Evolutionary conservation across 2,797 vertebrate species (phyloP).

Genomic region (Phaenicophaeus curvirostris): DNA sequence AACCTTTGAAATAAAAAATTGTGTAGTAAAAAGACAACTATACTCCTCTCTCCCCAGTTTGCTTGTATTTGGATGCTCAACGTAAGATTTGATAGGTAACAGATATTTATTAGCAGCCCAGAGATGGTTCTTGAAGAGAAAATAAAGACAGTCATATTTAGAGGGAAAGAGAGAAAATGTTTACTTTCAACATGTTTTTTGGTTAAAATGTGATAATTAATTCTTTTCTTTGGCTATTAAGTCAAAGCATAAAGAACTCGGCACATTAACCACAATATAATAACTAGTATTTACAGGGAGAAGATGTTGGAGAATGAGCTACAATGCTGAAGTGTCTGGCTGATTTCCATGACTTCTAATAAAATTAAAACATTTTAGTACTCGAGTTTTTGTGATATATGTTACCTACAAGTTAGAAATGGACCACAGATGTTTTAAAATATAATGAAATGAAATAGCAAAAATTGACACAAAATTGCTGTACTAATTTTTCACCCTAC

Average conservation of each 20-base stretch:
- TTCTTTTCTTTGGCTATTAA: slow-evolving; percentile 79
- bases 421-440: slow-evolving; percentile 1
- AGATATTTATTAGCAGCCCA: slow-evolving; percentile 52
- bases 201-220: slow-evolving; percentile 64
- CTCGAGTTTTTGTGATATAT: slow-evolving; percentile 41
- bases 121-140: slow-evolving; percentile 23
- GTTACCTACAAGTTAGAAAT: slow-evolving; percentile 59
- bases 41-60: slow-evolving; percentile 48
- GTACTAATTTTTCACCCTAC: slow-evolving; percentile 57
- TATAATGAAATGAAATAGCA: slow-evolving; percentile 54
- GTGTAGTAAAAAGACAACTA: slow-evolving; percentile 26
- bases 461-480: slow-evolving; percentile 46
- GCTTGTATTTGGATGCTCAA: slow-evolving; percentile 43
- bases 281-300: slow-evolving; percentile 74
- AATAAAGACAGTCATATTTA: slow-evolving; percentile 50
- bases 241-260: slow-evolving; percentile 77
- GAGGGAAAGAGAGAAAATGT: slow-evolving; percentile 50
- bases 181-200: slow-evolving; percentile 59
- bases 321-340: slow-evolving; percentile 56
- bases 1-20: neutral
- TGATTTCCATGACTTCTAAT: slow-evolving; percentile 58
- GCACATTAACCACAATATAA: slow-evolving; percentile 67
- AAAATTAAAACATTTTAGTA: slow-evolving; percentile 64
- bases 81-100: slow-evolving; percentile 18
- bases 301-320: slow-evolving; percentile 69